Percentiles rank a stretch among this genome's conserved stretches.
phyloP scores from a whole-genome alignment of 2,797 vertebrate genomes.

The Lithobates sylvaticus region DNA sequence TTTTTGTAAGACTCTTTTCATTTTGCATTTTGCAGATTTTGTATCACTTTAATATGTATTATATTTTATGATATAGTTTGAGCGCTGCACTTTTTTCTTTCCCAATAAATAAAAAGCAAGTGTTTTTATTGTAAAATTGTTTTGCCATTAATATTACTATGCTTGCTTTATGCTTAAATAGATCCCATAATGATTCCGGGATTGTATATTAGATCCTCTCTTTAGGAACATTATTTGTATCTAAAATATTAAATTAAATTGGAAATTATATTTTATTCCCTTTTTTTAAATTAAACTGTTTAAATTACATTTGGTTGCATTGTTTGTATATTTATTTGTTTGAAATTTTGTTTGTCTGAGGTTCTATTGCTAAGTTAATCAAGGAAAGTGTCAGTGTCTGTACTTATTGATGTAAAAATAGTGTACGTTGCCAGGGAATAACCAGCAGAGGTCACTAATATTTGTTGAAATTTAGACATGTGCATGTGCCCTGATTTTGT shows the following conservation, averaged over 20 bases:
- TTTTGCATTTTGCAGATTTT: too few species aligned
- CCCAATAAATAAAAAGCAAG: too few species aligned
- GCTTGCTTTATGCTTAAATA: slow-evolving; percentile 47
- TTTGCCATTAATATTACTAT: not conserved
- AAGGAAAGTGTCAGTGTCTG: slow-evolving; percentile 8
- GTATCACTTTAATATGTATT: too few species aligned
- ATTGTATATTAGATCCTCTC: slow-evolving; percentile 50
- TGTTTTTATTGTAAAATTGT: too few species aligned
- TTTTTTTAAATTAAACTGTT: slow-evolving; percentile 44
- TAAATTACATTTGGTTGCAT: too few species aligned
- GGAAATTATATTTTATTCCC: slow-evolving; percentile 47
- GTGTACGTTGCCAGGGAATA: not conserved
- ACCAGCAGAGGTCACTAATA: slow-evolving; percentile 54
- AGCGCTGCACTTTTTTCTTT: too few species aligned
- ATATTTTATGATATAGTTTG: too few species aligned
- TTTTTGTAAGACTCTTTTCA: too few species aligned
- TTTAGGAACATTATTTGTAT: slow-evolving; percentile 48
- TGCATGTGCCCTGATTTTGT: too few species aligned
- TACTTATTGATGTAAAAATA: not conserved
- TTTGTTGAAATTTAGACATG: not conserved
- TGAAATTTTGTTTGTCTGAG: slow-evolving; percentile 21
- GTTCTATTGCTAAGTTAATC: slow-evolving; percentile 5
- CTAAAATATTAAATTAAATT: slow-evolving; percentile 58
- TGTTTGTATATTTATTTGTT: too few species aligned
- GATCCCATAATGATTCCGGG: slow-evolving; percentile 46